Base-by-base conservation (phyloP, 2,113 vertebrate species). In the Parus major region DNA sequence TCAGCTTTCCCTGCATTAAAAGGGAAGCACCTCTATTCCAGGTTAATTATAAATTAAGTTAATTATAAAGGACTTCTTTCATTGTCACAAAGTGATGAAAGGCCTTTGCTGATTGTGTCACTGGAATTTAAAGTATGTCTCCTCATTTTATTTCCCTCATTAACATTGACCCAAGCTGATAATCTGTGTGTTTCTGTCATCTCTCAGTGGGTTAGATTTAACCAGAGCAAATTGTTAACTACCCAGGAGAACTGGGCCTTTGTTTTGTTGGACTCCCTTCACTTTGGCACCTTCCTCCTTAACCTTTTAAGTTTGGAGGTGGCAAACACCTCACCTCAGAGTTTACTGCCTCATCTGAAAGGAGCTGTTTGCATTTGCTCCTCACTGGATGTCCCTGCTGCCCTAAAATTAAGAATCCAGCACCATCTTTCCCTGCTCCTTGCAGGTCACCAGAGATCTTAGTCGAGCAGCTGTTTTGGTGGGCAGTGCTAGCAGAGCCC, bases 81-180 rank as follows among this genome's bases (percentile, higher is more conserved):
- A 21, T 29, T 85, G 82, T 82, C 75, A 95, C 66, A 24, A 53
- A 91, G 81, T 57, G 66, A 92, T 92, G 91, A 97, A 91, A 87
- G 84, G 70, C 50, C 36, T 57, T 84, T 16, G 28, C 81, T 76
- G 56, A 53, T 78, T 35, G 63, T 60, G 70, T 86, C 92, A 64
- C 65, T 86, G 86, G 77, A 90, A 93, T 92, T 93, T 86, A 71
- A 93, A 94, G 55, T 77, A n/a, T 80, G 87, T 55, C 59, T 95
- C 59, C 46, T 86, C 64, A 16, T 77, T 93, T 88, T 55, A 50
- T 73, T 92, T 70, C 82, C 73, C 63, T 95, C 64, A 36, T 95
- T 94, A 95, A 55, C 85, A 35, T 29, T 78, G 94, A 92, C 85
- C 94, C 92, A 68, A 78, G 14, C 41, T 86, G 64, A 64, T 81